Conservation (phyloP, 1,140 invertebrate species). For the Elymnias hypermnestra region DNA sequence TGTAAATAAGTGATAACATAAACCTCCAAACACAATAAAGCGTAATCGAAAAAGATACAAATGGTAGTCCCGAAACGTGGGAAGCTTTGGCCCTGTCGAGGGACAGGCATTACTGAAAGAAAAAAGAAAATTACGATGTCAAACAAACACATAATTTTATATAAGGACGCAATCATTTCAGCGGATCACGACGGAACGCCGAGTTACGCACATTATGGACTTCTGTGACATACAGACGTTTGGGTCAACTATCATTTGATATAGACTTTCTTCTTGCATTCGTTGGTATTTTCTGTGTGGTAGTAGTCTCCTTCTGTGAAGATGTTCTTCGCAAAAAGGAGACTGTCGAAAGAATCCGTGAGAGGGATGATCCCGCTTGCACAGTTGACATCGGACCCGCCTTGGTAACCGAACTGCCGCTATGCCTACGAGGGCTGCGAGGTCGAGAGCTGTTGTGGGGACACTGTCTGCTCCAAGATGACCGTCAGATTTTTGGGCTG, state of each 20-base stretch:
- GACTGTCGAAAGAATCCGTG: no score
- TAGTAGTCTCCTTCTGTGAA: no score
- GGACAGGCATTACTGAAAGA: conserved; percentile 14
- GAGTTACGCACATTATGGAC: conserved; percentile 51
- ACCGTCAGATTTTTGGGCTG: no score
- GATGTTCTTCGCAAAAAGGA: no score
- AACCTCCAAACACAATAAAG: conserved; percentile 14
- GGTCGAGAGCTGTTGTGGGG: no score
- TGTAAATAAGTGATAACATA: conserved; percentile 15
- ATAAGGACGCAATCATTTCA: conserved; percentile 60
- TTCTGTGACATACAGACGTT: conserved; percentile 23
- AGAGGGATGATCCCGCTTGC: no score
- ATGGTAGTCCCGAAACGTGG: conserved; percentile 9
- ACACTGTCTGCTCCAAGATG: no score
- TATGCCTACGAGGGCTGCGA: no score
- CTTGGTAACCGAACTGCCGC: no score
- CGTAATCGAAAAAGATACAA: conserved; percentile 20
- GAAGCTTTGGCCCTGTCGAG: conserved; percentile 8
- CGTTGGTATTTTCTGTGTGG: no score
- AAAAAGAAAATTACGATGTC: conserved; percentile 35
- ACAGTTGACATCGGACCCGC: no score
- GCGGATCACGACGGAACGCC: conserved; percentile 40
- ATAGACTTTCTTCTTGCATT: no score
- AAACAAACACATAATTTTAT: conserved; percentile 61
- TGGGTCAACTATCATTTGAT: neutral